Percentiles rank a stretch among this genome's conserved stretches.
These are phyloP conservation scores for Chrysaora quinquecirrha DNA, from an alignment of 30 jellyfish, hydroid and myxozoan species.

Conservation along the genomic window DNA sequence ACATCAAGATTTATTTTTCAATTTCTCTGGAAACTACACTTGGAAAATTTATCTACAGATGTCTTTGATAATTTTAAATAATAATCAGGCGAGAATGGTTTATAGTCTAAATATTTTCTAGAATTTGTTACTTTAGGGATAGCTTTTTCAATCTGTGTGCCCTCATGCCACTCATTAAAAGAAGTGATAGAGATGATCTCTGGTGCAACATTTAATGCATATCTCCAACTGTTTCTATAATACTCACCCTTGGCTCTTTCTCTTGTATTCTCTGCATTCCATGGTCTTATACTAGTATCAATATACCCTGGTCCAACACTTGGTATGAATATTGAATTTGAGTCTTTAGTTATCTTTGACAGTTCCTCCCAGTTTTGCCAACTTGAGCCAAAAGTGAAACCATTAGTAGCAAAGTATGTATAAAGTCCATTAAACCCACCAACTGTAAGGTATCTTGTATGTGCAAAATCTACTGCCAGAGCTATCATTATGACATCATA, in stretches of 20 bases:
- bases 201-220: constrained; percentile 71
- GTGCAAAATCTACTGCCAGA: constrained; percentile 70
- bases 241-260: constrained; percentile 74
- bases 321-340: constrained; percentile 74
- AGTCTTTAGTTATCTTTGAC: constrained; percentile 43
- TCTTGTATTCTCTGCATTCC: constrained; percentile 92
- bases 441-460: constrained; percentile 55
- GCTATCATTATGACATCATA: constrained; percentile 86
- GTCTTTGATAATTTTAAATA: constrained; percentile 67
- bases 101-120: constrained; percentile 65
- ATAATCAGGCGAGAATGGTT: constrained; percentile 73
- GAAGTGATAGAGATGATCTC: constrained; percentile 83
- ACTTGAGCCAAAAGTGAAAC: constrained; percentile 94
- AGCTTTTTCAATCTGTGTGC: constrained; percentile 96
- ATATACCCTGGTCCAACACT: constrained; percentile 99
- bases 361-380: constrained; percentile 85
- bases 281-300: constrained; percentile 92
- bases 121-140: constrained; percentile 38
- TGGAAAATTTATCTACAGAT: constrained; percentile 42
- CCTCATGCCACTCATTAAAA: constrained; percentile 99
- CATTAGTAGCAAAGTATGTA: constrained; percentile 96
- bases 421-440: constrained; percentile 97
- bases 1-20: too few species aligned
- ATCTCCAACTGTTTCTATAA: constrained; percentile 79
- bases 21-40: constrained; percentile 38